Evolutionary conservation across 2,888 invertebrate species (phyloP), one percentile per base, ranked within the genome.

Genomic region (Rhyacophila evoluta): DNA sequence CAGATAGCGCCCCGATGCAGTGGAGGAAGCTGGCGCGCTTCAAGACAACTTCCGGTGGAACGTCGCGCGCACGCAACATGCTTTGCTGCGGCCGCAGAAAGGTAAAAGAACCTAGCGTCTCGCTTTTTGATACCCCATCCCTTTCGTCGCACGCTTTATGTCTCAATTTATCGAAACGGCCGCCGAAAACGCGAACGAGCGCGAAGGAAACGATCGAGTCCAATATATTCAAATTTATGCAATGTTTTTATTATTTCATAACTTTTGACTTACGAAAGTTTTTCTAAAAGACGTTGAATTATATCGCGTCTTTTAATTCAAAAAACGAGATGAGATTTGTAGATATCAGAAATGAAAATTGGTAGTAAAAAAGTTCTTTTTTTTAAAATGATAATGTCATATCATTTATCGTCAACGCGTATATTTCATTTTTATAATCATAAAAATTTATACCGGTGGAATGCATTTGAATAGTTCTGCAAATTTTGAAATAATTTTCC

Each of bases 1-100:
- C 91, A 89, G 92, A 91, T 90, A 89, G 89, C 88, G 90, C 88
- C 91, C 92, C 92, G 92, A 95, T 94, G 94, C 95, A 95, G 94
- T 94, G 94, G 94, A 92, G 94, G 91, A 94, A 94, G 92, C 92
- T 94, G 89, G 93, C 94, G 91, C 93, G 94, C 91, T 92, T 92
- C 91, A 92, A 92, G 91, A 91, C 92, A 91, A 91, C 92, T 91
- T 91, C 92, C 90, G 89, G 89, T 88, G 87, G 86, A 89, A 89
- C 87, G 91, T 94, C 94, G 92, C 94, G 94, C 92, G 91, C 91
- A 89, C 91, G 91, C 91, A 94, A 93, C 92, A 96, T 96, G 96
- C 95, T 96, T 92, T 96, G 96, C 93, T 96, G 96, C 93, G 96
- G 96, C 92, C 94, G 96, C 91, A 95, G 95, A 92, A 96, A 96